These are phyloP conservation scores for Campaea margaritaria DNA, from an alignment of 2,888 invertebrate species.

Conservation along the genomic window DNA sequence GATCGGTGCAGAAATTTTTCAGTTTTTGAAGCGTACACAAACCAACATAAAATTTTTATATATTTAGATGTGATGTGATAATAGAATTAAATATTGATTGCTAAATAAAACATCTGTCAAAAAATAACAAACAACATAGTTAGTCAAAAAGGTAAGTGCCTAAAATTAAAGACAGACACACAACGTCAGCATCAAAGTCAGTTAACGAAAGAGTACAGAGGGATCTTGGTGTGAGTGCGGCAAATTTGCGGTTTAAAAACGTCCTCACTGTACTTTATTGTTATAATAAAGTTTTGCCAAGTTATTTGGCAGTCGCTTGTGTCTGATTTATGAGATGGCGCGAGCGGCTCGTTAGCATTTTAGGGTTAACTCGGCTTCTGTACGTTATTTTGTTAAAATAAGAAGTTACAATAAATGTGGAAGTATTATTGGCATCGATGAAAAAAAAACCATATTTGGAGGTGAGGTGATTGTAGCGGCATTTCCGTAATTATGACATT, in stretches of 20 bases:
- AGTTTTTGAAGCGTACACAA: too few relatives aligned
- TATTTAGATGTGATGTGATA: too few relatives aligned
- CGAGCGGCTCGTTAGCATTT: constrained; percentile 20
- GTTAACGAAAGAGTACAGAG: constrained; percentile 7
- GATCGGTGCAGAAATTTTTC: too few relatives aligned
- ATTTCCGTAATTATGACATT: too few relatives aligned
- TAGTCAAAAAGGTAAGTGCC: constrained; percentile 1
- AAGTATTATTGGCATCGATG: background rate
- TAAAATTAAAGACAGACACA: constrained; percentile 8
- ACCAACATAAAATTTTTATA: too few relatives aligned
- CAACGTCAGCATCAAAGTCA: constrained; percentile 15
- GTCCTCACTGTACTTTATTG: constrained; percentile 53
- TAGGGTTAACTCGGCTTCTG: constrained; percentile 21
- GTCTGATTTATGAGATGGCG: constrained; percentile 47
- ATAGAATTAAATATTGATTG: too few relatives aligned
- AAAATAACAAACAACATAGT: background rate
- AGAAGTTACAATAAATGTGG: constrained; percentile 4
- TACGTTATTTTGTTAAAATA: constrained; percentile 1
- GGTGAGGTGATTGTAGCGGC: too few relatives aligned
- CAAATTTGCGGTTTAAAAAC: constrained; percentile 56
- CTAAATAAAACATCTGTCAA: too few relatives aligned
- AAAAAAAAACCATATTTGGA: too few relatives aligned
- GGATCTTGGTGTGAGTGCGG: constrained; percentile 46
- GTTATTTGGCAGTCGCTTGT: constrained; percentile 52
- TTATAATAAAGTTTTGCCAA: constrained; percentile 56